Base-by-base conservation (phyloP, 2,113 vertebrate species). In the Psephotus haematonotus region DNA sequence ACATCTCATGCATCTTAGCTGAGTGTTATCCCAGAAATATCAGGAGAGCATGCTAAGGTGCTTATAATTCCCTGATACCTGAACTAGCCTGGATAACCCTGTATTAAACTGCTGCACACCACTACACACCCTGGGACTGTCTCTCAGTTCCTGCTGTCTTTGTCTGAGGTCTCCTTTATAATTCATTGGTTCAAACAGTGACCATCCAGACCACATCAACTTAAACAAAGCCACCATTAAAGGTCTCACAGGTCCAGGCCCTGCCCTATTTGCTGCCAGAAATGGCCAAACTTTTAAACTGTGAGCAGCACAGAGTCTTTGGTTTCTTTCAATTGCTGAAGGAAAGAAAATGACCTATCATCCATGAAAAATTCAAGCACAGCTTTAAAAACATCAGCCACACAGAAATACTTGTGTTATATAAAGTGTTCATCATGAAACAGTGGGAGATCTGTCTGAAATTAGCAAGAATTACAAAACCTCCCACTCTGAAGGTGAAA, bases 401-500 rank as follows among this genome's bases (percentile, higher is more conserved):
- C 74, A 67, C 60, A 95, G 83, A 92, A 96, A 83, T 86, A 33
- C 49, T 93, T 57, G 65, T 79, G 88, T 94, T 97, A 96, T 63
- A 33, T 97, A 97, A 97, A 92, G 59, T 60, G 70, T 87, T 95
- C 78, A 75, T 97, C 81, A 81, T 90, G 88, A 93, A 96, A 67
- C 49, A 88, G 96, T 95, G 90, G 91, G 94, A 96, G 62, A 88
- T 83, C 71, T 74, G 60, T 69, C 90, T 96, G 93, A 95, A 96
- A 96, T 95, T 95, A 96, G 41, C 92, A 94, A 80, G 94, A 89
- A 92, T 82, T 97, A 95, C 81, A 95, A 97, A 97, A 95, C 95
- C 93, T 95, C 95, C 94, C 78, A 97, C 95, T 96, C 93, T 84
- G 94, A 94, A 91, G 92, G 96, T 95, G 91, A 95, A 96, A 97